Percentiles rank a stretch among this genome's conserved stretches.
Conservation (phyloP, 2,888 invertebrate genomes). For the Pseudanteris insignis region DNA sequence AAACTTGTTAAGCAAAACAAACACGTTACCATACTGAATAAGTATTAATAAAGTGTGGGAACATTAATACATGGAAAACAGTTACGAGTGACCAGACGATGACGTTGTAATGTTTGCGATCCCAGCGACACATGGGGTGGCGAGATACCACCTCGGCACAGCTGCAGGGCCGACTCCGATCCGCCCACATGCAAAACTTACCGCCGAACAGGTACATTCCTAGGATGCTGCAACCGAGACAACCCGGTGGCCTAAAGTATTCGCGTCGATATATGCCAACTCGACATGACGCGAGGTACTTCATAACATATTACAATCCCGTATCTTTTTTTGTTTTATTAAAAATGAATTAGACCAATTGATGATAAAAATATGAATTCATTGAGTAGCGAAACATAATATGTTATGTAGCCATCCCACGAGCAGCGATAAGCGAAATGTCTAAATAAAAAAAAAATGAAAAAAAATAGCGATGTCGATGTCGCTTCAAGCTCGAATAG, state of each 20-base stretch:
- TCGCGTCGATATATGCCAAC: constrained; percentile 37
- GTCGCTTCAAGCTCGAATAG: constrained; percentile 59
- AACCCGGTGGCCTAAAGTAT: constrained; percentile 64
- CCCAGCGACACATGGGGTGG: constrained; percentile 92
- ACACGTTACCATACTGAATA: constrained; percentile 42
- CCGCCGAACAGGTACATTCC: constrained; percentile 99
- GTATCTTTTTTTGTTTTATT: too few relatives aligned
- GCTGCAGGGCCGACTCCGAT: constrained; percentile 87
- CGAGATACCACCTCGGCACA: constrained; percentile 91
- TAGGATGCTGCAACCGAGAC: constrained; percentile 86
- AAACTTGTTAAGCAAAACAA: constrained; percentile 17
- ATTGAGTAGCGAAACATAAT: constrained; percentile 9
- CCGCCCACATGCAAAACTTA: constrained; percentile 98
- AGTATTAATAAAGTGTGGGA: constrained; percentile 49
- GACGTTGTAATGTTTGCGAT: constrained; percentile 98
- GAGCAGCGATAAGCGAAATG: constrained; percentile 54
- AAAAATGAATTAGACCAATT: too few relatives aligned
- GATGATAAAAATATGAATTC: too few relatives aligned
- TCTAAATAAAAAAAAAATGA: too few relatives aligned
- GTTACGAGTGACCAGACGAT: constrained; percentile 97
- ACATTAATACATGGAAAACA: constrained; percentile 86
- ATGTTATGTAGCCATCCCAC: constrained; percentile 44
- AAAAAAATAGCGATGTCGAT: constrained; percentile 57
- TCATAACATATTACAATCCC: constrained; percentile 22
- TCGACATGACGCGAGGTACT: constrained; percentile 39